Percentiles rank a stretch among this genome's conserved stretches.
These are phyloP conservation scores for Corapipo altera DNA, from an alignment of 2,113 vertebrate species.

Conservation along the genomic window DNA sequence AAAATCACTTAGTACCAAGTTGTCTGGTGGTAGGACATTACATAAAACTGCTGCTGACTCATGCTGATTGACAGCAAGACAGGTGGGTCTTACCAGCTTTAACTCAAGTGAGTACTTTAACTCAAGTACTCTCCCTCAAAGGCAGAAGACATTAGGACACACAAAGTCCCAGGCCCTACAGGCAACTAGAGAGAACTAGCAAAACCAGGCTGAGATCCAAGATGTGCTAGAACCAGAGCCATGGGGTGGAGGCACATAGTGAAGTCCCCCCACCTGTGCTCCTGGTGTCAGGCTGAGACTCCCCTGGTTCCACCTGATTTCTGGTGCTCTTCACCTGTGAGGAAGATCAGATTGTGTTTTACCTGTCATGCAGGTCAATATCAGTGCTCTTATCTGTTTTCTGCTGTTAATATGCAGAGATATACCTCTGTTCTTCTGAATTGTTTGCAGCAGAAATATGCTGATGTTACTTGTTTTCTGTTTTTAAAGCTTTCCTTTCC, in stretches of 20 bases:
- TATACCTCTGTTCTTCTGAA: neutral
- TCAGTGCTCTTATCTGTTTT: neutral
- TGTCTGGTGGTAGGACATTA: neutral
- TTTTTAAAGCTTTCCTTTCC: neutral
- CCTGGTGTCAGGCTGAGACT: neutral
- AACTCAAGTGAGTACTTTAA: neutral
- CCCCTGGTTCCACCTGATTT: too few relatives aligned
- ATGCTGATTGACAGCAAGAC: neutral
- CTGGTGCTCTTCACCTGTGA: neutral
- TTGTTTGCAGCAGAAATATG: neutral
- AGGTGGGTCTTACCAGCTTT: neutral
- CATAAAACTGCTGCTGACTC: neutral
- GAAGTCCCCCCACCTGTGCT: neutral
- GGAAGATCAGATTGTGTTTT: neutral
- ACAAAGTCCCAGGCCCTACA: neutral
- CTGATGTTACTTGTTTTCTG: neutral
- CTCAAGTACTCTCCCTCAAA: neutral
- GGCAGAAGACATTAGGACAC: neutral
- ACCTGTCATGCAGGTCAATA: neutral
- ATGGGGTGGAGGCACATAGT: fast-evolving
- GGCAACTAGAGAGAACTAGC: neutral
- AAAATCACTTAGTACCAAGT: neutral
- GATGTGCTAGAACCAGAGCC: neutral
- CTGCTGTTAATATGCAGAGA: neutral
- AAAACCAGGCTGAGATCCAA: neutral